Conservation (phyloP, 1,140 invertebrate genomes). For the Portunus trituberculatus region DNA sequence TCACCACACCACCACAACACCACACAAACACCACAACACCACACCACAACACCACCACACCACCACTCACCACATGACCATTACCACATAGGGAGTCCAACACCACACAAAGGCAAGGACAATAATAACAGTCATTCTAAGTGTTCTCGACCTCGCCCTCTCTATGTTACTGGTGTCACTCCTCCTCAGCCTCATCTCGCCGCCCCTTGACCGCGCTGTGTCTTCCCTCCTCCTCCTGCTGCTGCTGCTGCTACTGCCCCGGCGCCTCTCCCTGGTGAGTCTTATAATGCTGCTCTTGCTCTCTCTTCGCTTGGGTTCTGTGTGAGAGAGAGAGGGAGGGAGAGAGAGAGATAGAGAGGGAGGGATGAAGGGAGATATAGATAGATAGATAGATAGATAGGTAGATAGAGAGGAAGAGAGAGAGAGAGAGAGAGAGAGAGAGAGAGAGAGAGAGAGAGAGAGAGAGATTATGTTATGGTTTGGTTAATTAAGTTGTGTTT, state of each 20-base stretch:
- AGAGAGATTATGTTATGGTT: neutral
- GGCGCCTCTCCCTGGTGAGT: neutral
- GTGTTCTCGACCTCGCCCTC: slow-evolving; percentile 86
- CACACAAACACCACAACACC: neutral
- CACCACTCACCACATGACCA: slow-evolving; percentile 86
- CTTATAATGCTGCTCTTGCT: no score
- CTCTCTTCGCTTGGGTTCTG: slow-evolving; percentile 82
- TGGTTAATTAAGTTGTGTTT: no score
- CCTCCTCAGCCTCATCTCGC: slow-evolving; percentile 78
- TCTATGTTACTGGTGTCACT: slow-evolving; percentile 84
- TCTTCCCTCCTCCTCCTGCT: slow-evolving; percentile 85
- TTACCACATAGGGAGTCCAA: slow-evolving; percentile 90
- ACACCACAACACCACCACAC: neutral
- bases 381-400: no score
- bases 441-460: slow-evolving; percentile 6
- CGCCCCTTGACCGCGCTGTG: slow-evolving; percentile 84
- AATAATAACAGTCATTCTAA: slow-evolving; percentile 91
- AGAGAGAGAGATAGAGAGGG: neutral
- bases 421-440: neutral
- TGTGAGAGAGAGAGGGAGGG: neutral
- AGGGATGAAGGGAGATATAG: no score
- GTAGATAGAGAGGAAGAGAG: no score
- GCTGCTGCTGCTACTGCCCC: slow-evolving; percentile 81
- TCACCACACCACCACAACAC: no score
- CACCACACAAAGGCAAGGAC: slow-evolving; percentile 89